Percentiles rank a stretch among this genome's conserved stretches.
Evolutionary conservation across 1,140 invertebrate genomes (phyloP).

Genomic region (Atta cephalotes): DNA sequence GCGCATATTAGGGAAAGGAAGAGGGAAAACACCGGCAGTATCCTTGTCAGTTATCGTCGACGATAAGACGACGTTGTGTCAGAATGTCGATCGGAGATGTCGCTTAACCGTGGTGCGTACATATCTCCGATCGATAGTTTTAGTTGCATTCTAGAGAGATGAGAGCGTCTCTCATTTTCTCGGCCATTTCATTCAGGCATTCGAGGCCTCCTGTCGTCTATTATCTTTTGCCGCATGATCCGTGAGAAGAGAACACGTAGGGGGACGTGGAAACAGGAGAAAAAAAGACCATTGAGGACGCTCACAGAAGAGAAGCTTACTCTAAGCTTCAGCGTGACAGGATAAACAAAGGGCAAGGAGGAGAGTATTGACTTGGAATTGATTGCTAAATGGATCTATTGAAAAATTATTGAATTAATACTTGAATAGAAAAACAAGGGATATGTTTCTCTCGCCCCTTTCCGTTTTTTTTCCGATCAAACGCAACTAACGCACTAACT

Average conservation of each 20-base stretch:
- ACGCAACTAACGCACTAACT: constrained; percentile 43
- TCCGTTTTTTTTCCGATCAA: background rate
- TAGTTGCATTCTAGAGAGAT: background rate
- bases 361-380: background rate
- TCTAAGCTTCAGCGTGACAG: background rate
- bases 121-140: constrained; percentile 31
- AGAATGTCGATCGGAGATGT: constrained; percentile 11
- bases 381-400: constrained; percentile 9
- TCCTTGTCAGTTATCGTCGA: constrained; percentile 30
- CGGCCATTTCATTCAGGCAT: background rate
- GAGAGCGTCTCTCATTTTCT: background rate
- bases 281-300: constrained; percentile 8
- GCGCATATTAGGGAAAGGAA: background rate
- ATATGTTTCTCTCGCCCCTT: constrained; percentile 11
- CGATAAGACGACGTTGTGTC: constrained; percentile 18
- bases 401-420: constrained; percentile 20
- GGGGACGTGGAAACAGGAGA: background rate
- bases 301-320: background rate
- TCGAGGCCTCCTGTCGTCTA: constrained; percentile 13
- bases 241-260: background rate
- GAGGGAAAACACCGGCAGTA: constrained; percentile 34
- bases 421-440: background rate
- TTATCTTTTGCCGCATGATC: constrained; percentile 25
- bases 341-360: background rate
- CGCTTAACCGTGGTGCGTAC: background rate